Evolutionary conservation across 1,140 invertebrate genomes (phyloP).

Genomic region (Melitaea cinxia): DNA sequence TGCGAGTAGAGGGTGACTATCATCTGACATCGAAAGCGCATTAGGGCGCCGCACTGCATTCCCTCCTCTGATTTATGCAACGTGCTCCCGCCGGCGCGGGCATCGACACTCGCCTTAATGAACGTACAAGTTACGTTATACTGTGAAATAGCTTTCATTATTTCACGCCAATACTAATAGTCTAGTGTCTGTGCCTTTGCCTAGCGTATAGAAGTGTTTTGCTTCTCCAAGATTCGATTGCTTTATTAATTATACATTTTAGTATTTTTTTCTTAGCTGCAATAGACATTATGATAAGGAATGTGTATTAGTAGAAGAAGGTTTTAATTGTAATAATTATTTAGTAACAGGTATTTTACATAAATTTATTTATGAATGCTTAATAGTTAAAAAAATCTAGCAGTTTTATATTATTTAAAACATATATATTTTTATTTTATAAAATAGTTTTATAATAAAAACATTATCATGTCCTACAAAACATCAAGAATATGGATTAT

Average conservation of each 20-base stretch:
- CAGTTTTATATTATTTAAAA: too few relatives aligned
- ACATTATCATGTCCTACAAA: neutral
- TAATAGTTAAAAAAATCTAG: too few relatives aligned
- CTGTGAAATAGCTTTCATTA: constrained; percentile 75
- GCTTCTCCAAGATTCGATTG: neutral
- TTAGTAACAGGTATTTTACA: too few relatives aligned
- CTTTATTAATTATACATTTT: neutral
- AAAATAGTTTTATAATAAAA: neutral
- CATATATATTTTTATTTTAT: too few relatives aligned
- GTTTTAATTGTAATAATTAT: too few relatives aligned
- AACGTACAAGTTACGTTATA: constrained; percentile 74
- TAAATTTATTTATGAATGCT: too few relatives aligned
- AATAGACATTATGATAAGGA: neutral
- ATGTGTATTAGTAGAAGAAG: neutral
- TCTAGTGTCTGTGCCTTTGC: constrained; percentile 51
- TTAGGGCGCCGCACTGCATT: constrained; percentile 74
- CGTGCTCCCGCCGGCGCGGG: constrained; percentile 55
- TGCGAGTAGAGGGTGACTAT: constrained; percentile 53
- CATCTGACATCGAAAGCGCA: constrained; percentile 78
- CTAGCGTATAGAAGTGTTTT: neutral
- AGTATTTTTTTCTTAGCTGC: constrained; percentile 9
- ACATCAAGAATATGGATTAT: neutral
- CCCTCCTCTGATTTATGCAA: constrained; percentile 76
- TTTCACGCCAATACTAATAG: constrained; percentile 75
- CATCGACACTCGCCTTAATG: constrained; percentile 73